A percentile compares a stretch with the other conserved stretches of the same genome.
phyloP scores from a whole-genome alignment of 2,888 invertebrate species.

The Meandrusa payeni region DNA sequence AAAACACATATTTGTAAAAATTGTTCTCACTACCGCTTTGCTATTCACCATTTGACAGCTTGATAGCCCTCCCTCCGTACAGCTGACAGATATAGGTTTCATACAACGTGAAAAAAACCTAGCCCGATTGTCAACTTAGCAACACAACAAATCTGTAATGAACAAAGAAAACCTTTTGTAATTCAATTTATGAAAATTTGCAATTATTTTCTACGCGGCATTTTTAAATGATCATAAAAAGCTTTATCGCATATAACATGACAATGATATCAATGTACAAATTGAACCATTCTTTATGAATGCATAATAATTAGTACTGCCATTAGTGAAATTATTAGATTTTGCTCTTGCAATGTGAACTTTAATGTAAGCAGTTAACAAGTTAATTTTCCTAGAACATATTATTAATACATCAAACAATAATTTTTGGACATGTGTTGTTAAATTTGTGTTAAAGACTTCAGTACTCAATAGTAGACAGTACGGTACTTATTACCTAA shows the following conservation, averaged over 20 bases:
- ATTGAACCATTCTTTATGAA: constrained; percentile 26
- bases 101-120: constrained; percentile 22
- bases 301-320: constrained; percentile 19
- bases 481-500: too few species aligned
- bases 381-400: too few species aligned
- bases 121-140: constrained; percentile 4
- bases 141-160: constrained; percentile 12
- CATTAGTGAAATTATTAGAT: background rate
- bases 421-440: too few species aligned
- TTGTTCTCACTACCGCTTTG: constrained; percentile 68
- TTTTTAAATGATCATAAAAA: constrained; percentile 21
- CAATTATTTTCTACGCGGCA: constrained; percentile 1
- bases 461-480: too few species aligned
- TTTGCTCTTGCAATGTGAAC: background rate
- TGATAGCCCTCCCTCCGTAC: constrained; percentile 35
- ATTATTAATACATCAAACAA: too few species aligned
- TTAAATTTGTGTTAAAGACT: too few species aligned
- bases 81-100: constrained; percentile 38
- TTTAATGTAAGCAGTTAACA: too few species aligned
- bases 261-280: constrained; percentile 26
- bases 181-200: background rate
- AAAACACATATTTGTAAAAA: constrained; percentile 72
- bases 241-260: constrained; percentile 17
- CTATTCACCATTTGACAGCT: constrained; percentile 51
- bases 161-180: constrained; percentile 3